Evolutionary conservation across 2,888 invertebrate genomes (phyloP).

Genomic region (Calameuta filiformis): DNA sequence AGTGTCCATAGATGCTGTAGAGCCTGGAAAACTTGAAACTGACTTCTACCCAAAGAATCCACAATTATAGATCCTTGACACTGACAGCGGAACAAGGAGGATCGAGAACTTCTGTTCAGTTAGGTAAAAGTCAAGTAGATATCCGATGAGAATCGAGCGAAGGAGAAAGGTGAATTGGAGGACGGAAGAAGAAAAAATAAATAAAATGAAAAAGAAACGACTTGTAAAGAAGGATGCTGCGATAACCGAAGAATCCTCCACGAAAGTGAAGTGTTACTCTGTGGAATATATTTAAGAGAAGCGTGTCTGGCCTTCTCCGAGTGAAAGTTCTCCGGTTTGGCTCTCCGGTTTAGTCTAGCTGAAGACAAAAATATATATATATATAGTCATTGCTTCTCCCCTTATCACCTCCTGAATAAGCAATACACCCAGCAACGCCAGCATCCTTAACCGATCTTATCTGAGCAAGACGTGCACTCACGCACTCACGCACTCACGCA

Average conservation of each 20-base stretch:
- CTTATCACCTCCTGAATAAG: background rate
- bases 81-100: background rate
- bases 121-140: background rate
- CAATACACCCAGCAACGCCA: background rate
- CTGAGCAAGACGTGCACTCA: constrained; percentile 11
- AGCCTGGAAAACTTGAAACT: background rate
- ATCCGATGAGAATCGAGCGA: background rate
- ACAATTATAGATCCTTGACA: background rate
- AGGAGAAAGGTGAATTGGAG: background rate
- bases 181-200: background rate
- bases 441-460: background rate
- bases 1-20: background rate
- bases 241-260: constrained; percentile 22
- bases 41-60: background rate
- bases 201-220: background rate
- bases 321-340: constrained; percentile 49
- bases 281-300: constrained; percentile 48
- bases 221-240: background rate
- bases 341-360: background rate
- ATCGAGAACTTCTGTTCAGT: background rate
- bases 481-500: constrained; percentile 3
- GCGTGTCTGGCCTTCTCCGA: constrained; percentile 29
- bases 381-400: background rate
- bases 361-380: background rate
- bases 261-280: constrained; percentile 52